Evolutionary conservation across 2,888 invertebrate species (phyloP), one percentile per base, ranked within the genome.

Genomic region (Prostheceraeus crozeri): DNA sequence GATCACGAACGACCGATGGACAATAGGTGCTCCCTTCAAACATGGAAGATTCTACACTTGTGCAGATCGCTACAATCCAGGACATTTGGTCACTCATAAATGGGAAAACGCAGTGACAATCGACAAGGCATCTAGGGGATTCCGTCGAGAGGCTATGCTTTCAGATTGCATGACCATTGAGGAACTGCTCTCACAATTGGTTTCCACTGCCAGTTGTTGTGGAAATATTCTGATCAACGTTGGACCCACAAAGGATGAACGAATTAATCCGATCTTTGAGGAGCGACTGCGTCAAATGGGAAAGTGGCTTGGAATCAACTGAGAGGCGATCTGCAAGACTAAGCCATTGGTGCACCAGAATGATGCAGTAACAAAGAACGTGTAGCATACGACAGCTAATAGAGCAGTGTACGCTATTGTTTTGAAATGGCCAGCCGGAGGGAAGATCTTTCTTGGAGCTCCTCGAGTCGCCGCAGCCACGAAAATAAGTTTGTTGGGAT

Each of bases 71-170:
- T 88, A 81, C 69, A 86, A 85, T 77, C 86, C 86, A 69, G 85
- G 86, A 81, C 74, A 80, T 11, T 74, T 85, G 10, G 82, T 82
- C 67, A 65, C 74, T 0, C 88, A 87, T 69, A 96, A 96, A 77
- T 96, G 91, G 90, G 94, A 94, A 76, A 93, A 93, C 74, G 86
- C 86, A 19, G 85, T 93, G 81, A 89, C 93, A 0, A 79, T 96
- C 36, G 94, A 96, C 70, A 82, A 80, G 65, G 69, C 78, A 16
- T 89, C 90, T 0, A 80, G 80, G 80, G 80, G 79, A 3, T 78
- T 71, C 67, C 67, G 79, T 8, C 67, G 78, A 23, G 68, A 74
- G 54, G 72, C 76, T 59, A n/a, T n/a, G n/a, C n/a, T n/a, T n/a
- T n/a, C n/a, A n/a, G n/a, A n/a, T n/a, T n/a, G n/a, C n/a, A n/a